A percentile compares a stretch with the other conserved stretches of the same genome.
Conservation (phyloP, 2,888 invertebrate species). For the Mesorhabditis sp. region DNA sequence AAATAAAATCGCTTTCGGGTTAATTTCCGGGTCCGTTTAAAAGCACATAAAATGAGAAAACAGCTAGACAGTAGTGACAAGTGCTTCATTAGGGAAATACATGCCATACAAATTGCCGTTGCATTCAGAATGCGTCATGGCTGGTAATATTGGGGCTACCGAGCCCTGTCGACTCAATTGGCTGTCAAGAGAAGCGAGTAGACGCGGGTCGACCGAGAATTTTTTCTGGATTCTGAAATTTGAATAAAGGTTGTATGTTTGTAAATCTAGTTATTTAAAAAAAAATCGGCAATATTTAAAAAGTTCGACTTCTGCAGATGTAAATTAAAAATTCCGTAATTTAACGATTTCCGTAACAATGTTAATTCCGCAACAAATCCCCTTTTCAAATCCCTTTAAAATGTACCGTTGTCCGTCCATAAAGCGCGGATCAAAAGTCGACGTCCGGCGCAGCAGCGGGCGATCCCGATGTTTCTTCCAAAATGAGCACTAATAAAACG, state of each 20-base stretch:
- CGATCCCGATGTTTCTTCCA: neutral
- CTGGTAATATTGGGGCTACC: neutral
- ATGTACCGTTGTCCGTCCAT: neutral
- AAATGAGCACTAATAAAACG: neutral
- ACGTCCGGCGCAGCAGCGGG: neutral
- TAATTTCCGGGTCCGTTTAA: no score
- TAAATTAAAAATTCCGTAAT: no score
- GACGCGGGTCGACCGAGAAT: constrained; percentile 3
- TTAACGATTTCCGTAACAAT: no score
- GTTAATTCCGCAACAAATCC: no score
- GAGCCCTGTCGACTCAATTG: constrained; percentile 2
- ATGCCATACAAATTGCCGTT: neutral
- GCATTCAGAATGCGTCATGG: neutral
- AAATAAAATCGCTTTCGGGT: no score
- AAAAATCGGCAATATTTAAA: no score
- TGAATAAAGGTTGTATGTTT: no score
- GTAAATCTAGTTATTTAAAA: no score
- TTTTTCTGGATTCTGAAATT: constrained; percentile 2
- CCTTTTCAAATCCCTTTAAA: no score
- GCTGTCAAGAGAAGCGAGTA: constrained; percentile 3
- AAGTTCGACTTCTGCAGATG: no score
- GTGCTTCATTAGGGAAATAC: constrained; percentile 2
- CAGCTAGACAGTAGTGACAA: neutral
- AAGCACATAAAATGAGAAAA: no score
- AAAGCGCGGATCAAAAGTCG: neutral